Evolutionary conservation across 2,113 vertebrate species (phyloP), one percentile per base, ranked within the genome.

Genomic region (Pavo muticus): DNA sequence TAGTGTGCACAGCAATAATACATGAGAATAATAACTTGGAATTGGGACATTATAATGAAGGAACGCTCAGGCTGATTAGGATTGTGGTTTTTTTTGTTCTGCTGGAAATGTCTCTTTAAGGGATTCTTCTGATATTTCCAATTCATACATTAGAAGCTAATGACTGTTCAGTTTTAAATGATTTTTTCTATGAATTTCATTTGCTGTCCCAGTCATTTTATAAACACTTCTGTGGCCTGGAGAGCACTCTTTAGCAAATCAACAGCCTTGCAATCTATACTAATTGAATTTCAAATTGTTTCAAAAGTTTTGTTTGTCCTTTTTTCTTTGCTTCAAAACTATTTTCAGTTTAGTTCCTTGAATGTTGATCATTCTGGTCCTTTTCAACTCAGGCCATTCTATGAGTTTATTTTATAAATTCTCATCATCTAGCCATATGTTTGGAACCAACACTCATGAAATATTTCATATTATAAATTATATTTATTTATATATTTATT

Each of bases 381-480:
- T 40, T 40, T 40, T 40, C 39, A 40, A 40, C 39, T 11, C 39
- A 40, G 39, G 39, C 39, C 39, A 40, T 40, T 40, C 39, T 40
- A 11, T 40, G 39, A 40, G 39, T 40, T 40, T 40, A 14, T 70
- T 93, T 64, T 70, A 16, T 47, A 64, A 47, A 81, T 96, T 96
- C 67, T n/a, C 20, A 72, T 69, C 30, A 96, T 91, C 35, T 90
- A 91, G 45, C 24, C 27, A 73, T 59, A 83, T 25, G 42, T 78
- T 87, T 95, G 82, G 17, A 94, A 48, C 27, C 73, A 96, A 45
- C 17, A 84, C 25, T 89, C 75, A 95, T 88, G 60, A 93, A 91
- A 95, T 96, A 76, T 87, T 95, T 95, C 91, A 70, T 63, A 35
- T 35, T 35, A 35, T 35, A 35, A 35, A 35, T 35, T 35, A 35